Percentiles rank a stretch among this genome's conserved stretches.
Evolutionary conservation across 2,888 invertebrate genomes (phyloP).

Genomic region (Tiliacea citrago): DNA sequence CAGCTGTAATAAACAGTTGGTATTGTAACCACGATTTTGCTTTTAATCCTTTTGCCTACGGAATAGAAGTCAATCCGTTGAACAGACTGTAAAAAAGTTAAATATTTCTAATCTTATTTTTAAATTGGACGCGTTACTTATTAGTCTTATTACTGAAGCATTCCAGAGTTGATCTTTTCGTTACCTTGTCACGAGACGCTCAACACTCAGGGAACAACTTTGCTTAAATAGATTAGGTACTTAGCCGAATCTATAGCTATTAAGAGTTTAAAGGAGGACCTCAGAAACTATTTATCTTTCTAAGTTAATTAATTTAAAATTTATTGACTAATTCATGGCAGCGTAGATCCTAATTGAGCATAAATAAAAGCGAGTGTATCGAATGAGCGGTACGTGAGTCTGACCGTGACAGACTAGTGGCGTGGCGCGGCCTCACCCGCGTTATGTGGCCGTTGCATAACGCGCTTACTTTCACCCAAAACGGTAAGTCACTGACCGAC

Average conservation of each 20-base stretch:
- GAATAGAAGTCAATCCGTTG: no score
- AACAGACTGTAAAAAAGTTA: no score
- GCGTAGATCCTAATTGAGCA: not conserved
- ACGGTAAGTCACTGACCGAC: slow-evolving; percentile 79
- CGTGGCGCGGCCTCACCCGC: slow-evolving; percentile 20
- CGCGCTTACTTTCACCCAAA: slow-evolving; percentile 73
- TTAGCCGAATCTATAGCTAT: not conserved
- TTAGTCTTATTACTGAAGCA: not conserved
- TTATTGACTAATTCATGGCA: not conserved
- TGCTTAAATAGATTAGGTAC: not conserved
- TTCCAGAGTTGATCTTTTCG: no score
- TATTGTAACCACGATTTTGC: no score
- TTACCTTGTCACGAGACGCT: not conserved
- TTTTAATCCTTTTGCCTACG: no score
- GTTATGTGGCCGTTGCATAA: slow-evolving; percentile 68
- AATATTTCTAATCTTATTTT: no score
- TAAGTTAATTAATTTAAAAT: no score
- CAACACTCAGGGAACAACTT: not conserved
- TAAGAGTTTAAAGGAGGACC: not conserved
- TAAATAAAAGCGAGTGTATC: slow-evolving; percentile 24
- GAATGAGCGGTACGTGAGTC: slow-evolving; percentile 18
- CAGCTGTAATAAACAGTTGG: no score
- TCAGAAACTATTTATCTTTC: no score
- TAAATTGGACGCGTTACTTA: not conserved
- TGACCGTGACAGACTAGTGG: slow-evolving; percentile 58